Evolutionary conservation across 2,888 invertebrate species (phyloP).

Genomic region (Carpatolechia fugitivella): DNA sequence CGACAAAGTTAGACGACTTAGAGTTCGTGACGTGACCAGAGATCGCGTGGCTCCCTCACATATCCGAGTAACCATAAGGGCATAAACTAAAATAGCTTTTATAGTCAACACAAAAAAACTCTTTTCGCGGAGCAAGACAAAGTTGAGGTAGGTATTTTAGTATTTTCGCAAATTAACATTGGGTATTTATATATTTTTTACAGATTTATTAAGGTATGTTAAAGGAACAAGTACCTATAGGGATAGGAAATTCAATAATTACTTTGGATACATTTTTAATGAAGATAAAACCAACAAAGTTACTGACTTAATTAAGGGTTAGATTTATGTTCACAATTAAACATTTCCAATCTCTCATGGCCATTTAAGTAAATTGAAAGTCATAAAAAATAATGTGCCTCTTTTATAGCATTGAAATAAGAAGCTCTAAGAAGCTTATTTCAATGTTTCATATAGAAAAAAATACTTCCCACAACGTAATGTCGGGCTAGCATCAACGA

Average conservation of each 20-base stretch:
- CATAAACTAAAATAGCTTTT: conserved; percentile 3
- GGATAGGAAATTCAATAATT: not conserved
- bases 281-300: too few species aligned
- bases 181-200: not conserved
- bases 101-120: not conserved
- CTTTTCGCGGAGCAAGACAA: conserved; percentile 5
- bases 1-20: not conserved
- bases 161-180: conserved; percentile 39
- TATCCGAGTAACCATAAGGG: conserved; percentile 2
- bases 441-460: too few species aligned
- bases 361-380: too few species aligned
- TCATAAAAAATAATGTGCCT: too few species aligned
- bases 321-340: too few species aligned
- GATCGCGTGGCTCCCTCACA: conserved; percentile 3
- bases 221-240: not conserved
- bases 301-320: too few species aligned
- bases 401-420: too few species aligned
- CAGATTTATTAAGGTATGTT: not conserved
- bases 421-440: too few species aligned
- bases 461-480: too few species aligned
- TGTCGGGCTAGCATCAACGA: too few species aligned
- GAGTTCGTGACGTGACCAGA: not conserved
- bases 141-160: not conserved
- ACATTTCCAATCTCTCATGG: too few species aligned
- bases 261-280: not conserved